These are phyloP conservation scores for western clawed frog (Xenopus tropicalis) DNA, from an alignment of 2,113 vertebrate genomes.

Conservation along the genomic window UCB_Xtro_10.0 CM004447.2:15319001-15319500, in stretches of 20 bases:
- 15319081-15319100: no score
- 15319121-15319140: no score
- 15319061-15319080: no score
- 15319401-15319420: constrained; percentile 67
- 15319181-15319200: no score
- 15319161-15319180: no score
- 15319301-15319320: constrained; percentile 7
- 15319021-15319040: no score
- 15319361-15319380: constrained; percentile 51
- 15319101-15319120: no score
- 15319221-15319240: not conserved
- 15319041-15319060: no score
- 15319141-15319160: no score
- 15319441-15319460: constrained; percentile 47
- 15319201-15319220: no score
- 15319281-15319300: not conserved
- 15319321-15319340: not conserved
- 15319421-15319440: constrained; percentile 47
- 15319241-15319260: not conserved
- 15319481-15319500: not conserved
- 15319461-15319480: not conserved
- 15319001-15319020: no score
- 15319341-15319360: constrained; percentile 10
- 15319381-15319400: constrained; percentile 55
- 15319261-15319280: constrained; percentile 1